Evolutionary conservation across 2,113 vertebrate genomes (phyloP).

Genomic region (Heterochromis multidens): DNA sequence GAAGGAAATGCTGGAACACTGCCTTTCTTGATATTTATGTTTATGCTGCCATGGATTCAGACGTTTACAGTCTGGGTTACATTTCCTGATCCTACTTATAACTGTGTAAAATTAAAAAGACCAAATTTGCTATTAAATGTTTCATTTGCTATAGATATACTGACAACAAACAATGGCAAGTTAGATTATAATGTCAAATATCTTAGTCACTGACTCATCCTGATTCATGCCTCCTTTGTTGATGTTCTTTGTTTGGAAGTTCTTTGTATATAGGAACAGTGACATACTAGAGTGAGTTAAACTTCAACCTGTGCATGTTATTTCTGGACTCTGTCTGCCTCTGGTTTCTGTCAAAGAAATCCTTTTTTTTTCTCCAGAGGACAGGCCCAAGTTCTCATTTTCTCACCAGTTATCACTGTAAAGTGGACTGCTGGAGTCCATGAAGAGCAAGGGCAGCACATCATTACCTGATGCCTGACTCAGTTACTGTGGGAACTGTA

Average conservation of each 20-base stretch:
- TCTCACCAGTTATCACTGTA: conserved; percentile 24
- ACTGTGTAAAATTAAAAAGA: neutral
- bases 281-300: neutral
- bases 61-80: neutral
- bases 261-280: neutral
- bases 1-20: neutral
- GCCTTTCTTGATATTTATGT: neutral
- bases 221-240: neutral
- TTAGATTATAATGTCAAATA: neutral
- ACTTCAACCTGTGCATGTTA: conserved; percentile 17
- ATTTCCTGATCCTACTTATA: neutral
- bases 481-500: neutral
- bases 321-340: conserved; percentile 44
- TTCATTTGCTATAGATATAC: neutral
- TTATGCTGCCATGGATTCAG: neutral
- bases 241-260: neutral
- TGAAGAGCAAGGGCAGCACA: neutral
- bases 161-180: neutral
- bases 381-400: conserved; percentile 34
- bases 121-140: neutral
- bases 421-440: neutral
- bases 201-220: neutral
- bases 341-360: conserved; percentile 50
- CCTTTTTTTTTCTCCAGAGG: conserved; percentile 19
- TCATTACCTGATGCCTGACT: neutral